Evolutionary conservation across 2,888 invertebrate species (phyloP).

Genomic region (Nemotelus nigrinus): DNA sequence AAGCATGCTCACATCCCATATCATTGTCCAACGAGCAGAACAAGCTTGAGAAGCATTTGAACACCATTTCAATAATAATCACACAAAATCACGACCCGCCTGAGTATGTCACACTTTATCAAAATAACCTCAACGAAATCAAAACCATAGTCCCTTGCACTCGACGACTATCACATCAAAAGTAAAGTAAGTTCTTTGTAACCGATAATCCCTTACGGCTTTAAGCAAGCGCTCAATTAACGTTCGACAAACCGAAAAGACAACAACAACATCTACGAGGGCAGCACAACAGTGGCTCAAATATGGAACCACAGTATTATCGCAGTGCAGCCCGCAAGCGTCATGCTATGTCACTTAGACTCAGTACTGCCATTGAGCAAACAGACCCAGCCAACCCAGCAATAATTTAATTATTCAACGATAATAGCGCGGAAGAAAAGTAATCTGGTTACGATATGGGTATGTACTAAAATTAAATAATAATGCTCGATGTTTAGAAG

Average conservation of each 20-base stretch:
- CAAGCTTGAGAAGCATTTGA: too few relatives aligned
- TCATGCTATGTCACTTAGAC: too few relatives aligned
- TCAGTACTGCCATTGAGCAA: background rate
- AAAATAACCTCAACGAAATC: too few relatives aligned
- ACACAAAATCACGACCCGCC: too few relatives aligned
- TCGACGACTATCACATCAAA: too few relatives aligned
- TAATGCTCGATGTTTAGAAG: conserved; percentile 7
- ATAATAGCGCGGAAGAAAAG: conserved; percentile 38
- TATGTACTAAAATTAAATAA: conserved; percentile 21
- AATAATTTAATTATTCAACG: conserved; percentile 36
- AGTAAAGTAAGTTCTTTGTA: background rate
- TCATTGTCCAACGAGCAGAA: too few relatives aligned
- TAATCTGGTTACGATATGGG: conserved; percentile 33
- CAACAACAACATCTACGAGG: background rate
- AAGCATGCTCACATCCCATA: too few relatives aligned
- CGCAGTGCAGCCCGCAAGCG: background rate
- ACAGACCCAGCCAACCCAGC: background rate
- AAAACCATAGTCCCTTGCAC: background rate
- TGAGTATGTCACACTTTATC: too few relatives aligned
- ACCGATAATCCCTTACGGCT: conserved; percentile 16
- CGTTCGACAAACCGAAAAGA: conserved; percentile 14
- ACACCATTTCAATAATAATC: too few relatives aligned
- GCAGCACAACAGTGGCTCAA: background rate
- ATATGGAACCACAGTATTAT: background rate
- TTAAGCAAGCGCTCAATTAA: conserved; percentile 24